phyloP scores from a whole-genome alignment of 2,888 invertebrate species.

The Parelbella ahira region DNA sequence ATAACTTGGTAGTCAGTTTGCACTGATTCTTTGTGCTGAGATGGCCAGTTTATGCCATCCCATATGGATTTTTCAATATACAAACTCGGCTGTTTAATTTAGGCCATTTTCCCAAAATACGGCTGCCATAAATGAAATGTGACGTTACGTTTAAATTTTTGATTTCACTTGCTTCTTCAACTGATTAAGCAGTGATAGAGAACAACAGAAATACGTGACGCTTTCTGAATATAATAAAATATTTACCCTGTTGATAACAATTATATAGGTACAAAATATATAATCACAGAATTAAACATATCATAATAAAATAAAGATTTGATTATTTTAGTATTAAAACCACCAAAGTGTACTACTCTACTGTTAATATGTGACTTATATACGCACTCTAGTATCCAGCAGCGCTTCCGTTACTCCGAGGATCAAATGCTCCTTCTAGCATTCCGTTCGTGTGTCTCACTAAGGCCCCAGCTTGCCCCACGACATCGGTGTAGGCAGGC shows the following conservation, averaged over 20 bases:
- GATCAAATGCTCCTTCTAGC: slow-evolving; percentile 66
- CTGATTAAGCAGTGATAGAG: too few species aligned
- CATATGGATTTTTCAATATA: slow-evolving; percentile 9
- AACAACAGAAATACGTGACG: too few species aligned
- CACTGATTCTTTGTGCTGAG: not conserved
- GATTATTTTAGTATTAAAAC: not conserved
- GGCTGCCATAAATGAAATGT: too few species aligned
- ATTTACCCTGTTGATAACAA: not conserved
- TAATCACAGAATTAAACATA: too few species aligned
- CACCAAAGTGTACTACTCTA: too few species aligned
- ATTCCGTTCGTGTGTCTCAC: slow-evolving; percentile 58
- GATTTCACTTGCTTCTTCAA: too few species aligned
- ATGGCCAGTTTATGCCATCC: not conserved
- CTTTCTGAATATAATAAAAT: too few species aligned
- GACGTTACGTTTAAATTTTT: too few species aligned
- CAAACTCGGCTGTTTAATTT: not conserved
- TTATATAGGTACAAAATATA: too few species aligned
- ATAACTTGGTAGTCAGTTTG: not conserved
- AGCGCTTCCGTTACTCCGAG: slow-evolving; percentile 61
- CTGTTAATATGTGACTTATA: too few species aligned
- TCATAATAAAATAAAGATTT: too few species aligned
- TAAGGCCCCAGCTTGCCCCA: slow-evolving; percentile 62
- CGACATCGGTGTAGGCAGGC: slow-evolving; percentile 42
- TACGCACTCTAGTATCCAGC: slow-evolving; percentile 51
- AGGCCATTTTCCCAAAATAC: too few species aligned